Conservation (phyloP, 2,113 vertebrate genomes). For the Heterochromis multidens region DNA sequence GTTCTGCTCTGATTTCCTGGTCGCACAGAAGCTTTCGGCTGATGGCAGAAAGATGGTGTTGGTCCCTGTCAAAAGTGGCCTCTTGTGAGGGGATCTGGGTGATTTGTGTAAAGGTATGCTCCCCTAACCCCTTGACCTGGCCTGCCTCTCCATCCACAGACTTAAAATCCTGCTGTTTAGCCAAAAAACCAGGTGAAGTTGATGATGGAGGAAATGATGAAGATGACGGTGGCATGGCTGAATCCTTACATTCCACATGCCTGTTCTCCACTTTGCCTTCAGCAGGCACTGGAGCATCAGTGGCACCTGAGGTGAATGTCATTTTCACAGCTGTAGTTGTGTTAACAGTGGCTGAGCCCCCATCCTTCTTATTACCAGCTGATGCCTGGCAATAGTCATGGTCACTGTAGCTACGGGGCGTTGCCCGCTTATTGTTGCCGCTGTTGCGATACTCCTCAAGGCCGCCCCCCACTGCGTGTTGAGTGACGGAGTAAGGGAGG, state of each 20-base stretch:
- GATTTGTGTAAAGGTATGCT: conserved; percentile 57
- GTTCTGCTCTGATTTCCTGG: conserved; percentile 95
- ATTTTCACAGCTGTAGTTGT: conserved; percentile 38
- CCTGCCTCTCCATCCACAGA: conserved; percentile 77
- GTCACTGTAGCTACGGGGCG: conserved; percentile 89
- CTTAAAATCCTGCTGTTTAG: conserved; percentile 79
- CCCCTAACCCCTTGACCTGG: conserved; percentile 63
- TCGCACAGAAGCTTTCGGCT: conserved; percentile 90
- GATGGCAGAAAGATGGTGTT: conserved; percentile 59
- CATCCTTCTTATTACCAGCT: conserved; percentile 84
- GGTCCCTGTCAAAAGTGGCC: conserved; percentile 69
- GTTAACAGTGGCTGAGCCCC: conserved; percentile 49
- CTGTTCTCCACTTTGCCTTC: conserved; percentile 81
- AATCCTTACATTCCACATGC: conserved; percentile 88
- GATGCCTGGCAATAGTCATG: conserved; percentile 98
- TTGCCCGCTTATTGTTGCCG: conserved; percentile 80
- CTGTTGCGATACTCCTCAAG: conserved; percentile 82
- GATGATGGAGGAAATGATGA: conserved; percentile 72
- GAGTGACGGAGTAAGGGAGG: conserved; percentile 73
- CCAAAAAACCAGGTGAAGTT: conserved; percentile 72
- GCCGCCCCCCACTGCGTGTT: conserved; percentile 67
- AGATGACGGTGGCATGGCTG: conserved; percentile 76
- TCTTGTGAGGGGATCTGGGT: conserved; percentile 40
- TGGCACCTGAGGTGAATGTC: conserved; percentile 71
- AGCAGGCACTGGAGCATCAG: conserved; percentile 68